Evolutionary conservation across 2,797 vertebrate species (phyloP).

Genomic region (Tarsius wallacei): DNA sequence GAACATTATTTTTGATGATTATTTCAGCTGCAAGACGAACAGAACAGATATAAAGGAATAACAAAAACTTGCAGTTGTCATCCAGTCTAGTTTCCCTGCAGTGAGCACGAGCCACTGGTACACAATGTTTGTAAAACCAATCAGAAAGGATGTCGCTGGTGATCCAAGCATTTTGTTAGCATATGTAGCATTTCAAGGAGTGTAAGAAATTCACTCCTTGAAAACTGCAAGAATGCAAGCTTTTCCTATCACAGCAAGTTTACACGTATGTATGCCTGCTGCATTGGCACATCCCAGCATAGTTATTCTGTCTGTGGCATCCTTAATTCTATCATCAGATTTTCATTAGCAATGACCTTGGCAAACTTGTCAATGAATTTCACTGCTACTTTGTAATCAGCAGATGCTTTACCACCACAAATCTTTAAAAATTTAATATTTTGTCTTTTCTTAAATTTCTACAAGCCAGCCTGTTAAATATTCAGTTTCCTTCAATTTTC

Average conservation of each 20-base stretch:
- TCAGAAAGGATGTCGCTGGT: not conserved
- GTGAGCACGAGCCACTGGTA: not conserved
- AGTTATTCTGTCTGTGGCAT: not conserved
- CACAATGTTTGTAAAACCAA: not conserved
- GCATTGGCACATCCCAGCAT: not conserved
- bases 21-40: not conserved
- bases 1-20: not conserved
- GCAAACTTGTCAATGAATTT: not conserved
- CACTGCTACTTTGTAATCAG: not conserved
- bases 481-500: not conserved
- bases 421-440: not conserved
- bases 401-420: not conserved
- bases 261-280: not conserved
- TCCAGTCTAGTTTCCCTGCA: not conserved
- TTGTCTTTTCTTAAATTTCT: not conserved
- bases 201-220: not conserved
- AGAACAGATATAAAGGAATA: not conserved
- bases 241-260: not conserved
- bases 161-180: not conserved
- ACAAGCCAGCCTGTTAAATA: not conserved
- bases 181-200: not conserved
- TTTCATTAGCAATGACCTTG: not conserved
- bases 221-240: not conserved
- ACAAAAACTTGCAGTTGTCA: not conserved
- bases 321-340: not conserved